Evolutionary conservation across 2,113 vertebrate genomes (phyloP), one percentile per base, ranked within the genome.

Genomic region (Andinoacara biseriatus): DNA sequence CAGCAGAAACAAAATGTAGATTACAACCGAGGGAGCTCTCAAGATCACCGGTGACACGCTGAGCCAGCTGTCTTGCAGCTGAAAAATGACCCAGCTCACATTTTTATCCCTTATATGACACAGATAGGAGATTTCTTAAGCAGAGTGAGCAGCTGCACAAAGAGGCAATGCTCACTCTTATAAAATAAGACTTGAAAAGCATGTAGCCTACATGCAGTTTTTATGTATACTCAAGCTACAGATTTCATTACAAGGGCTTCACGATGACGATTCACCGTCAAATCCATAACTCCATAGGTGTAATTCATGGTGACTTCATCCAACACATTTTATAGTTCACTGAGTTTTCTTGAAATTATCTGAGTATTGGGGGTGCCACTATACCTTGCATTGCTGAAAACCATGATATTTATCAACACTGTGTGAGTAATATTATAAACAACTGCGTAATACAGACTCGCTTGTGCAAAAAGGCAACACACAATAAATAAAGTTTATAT

Each of bases 1-100:
- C 8, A 20, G 78, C 35, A 31, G n/a, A 80, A 83, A 79, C 63
- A 87, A 18, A 33, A 77, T 38, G 80, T 24, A 74, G 52, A 60
- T 65, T 76, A 38, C 49, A 83, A 77, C 33, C 26, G 58, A 38
- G n/a, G 59, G n/a, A 61, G 29, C 56, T 56, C 20, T 69, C 4
- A 63, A 46, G 76, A 74, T 74, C 43, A 38, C 43, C 3, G 58
- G 10, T 46, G 58, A 69, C 65, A 52, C 2, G 18, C 33, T 52
- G 82, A 72, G 52, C 13, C 56, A 83, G 61, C 52, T 18, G 63
- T 57, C 24, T 35, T n/a, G 31, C 43, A 38, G 22, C 43, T 31
- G 43, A 29, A 69, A 69, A 69, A 17, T 69, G 43, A 52, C 65
- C 65, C 29, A 17, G 65, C 46, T 78, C 24, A 40, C 26, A 52